Percentiles rank a stretch among this genome's conserved stretches.
These are phyloP conservation scores for Drosophila nigricruria DNA, from an alignment of 2,888 invertebrate species.

Conservation along the genomic window DNA sequence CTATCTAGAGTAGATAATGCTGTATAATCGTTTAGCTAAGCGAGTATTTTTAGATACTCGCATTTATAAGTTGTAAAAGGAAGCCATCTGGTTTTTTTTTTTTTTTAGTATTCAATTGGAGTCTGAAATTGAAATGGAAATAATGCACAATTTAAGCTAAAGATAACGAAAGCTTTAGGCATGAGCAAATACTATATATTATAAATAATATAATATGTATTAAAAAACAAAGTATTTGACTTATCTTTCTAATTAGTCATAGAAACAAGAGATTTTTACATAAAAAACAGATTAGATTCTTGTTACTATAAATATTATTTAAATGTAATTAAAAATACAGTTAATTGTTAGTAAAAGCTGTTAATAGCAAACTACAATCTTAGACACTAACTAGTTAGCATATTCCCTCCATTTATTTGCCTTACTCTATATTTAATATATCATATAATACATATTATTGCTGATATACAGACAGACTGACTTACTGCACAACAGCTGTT, in stretches of 20 bases:
- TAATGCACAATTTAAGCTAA: constrained; percentile 5
- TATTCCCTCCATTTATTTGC: neutral
- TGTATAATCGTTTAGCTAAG: constrained; percentile 22
- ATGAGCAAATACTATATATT: neutral
- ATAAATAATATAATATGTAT: neutral
- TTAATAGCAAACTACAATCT: neutral
- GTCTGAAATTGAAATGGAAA: constrained; percentile 5
- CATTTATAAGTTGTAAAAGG: constrained; percentile 19
- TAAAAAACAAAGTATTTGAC: neutral
- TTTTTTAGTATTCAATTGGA: constrained; percentile 3
- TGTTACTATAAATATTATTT: neutral
- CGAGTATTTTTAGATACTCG: constrained; percentile 33
- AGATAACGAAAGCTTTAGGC: constrained; percentile 5
- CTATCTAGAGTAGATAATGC: constrained; percentile 38
- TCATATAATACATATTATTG: neutral
- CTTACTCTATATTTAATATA: neutral
- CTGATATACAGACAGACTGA: neutral
- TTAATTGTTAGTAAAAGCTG: neutral
- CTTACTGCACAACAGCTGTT: neutral
- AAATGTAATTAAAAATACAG: neutral
- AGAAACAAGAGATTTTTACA: neutral
- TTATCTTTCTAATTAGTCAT: neutral
- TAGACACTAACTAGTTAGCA: neutral
- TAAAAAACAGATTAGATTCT: neutral
- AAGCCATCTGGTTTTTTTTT: constrained; percentile 29